A percentile compares a stretch with the other conserved stretches of the same genome.
phyloP scores from a whole-genome alignment of 2,888 invertebrate species.

The Dione juno region DNA sequence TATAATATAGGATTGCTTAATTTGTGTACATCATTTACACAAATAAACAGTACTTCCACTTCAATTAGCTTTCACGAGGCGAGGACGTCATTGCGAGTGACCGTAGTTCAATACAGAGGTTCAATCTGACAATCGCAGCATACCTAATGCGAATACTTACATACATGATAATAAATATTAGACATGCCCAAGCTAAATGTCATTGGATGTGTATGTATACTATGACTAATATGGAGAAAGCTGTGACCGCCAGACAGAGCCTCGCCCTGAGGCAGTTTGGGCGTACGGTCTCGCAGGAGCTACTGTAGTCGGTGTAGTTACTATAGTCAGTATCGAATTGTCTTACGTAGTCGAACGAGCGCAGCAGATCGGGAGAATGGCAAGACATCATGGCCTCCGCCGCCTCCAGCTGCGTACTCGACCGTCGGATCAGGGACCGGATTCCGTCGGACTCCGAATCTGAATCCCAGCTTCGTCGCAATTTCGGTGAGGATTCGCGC shows the following conservation, averaged over 20 bases:
- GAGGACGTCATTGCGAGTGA: conserved; percentile 6
- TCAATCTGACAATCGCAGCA: conserved; percentile 73
- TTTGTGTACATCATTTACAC: conserved; percentile 15
- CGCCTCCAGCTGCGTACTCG: conserved; percentile 84
- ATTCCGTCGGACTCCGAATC: conserved; percentile 88
- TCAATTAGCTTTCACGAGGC: neutral
- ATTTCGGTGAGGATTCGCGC: conserved; percentile 67
- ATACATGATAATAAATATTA: conserved; percentile 72
- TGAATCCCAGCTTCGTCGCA: conserved; percentile 69
- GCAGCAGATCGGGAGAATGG: conserved; percentile 76
- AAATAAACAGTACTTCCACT: conserved; percentile 1
- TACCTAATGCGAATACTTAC: conserved; percentile 69
- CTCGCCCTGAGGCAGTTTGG: conserved; percentile 72
- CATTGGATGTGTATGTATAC: conserved; percentile 80
- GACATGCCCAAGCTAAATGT: conserved; percentile 77
- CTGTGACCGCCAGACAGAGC: conserved; percentile 77
- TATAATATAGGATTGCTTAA: conserved; percentile 9
- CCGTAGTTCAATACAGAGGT: conserved; percentile 30
- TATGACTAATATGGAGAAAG: conserved; percentile 77
- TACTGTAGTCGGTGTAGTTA: conserved; percentile 58
- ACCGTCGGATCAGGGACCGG: conserved; percentile 85
- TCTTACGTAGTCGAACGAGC: conserved; percentile 81
- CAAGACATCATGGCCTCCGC: conserved; percentile 84
- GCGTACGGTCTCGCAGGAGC: conserved; percentile 57
- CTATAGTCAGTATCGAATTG: conserved; percentile 74